phyloP scores from a whole-genome alignment of 2,797 vertebrate species.

The Coilia nasus region DNA sequence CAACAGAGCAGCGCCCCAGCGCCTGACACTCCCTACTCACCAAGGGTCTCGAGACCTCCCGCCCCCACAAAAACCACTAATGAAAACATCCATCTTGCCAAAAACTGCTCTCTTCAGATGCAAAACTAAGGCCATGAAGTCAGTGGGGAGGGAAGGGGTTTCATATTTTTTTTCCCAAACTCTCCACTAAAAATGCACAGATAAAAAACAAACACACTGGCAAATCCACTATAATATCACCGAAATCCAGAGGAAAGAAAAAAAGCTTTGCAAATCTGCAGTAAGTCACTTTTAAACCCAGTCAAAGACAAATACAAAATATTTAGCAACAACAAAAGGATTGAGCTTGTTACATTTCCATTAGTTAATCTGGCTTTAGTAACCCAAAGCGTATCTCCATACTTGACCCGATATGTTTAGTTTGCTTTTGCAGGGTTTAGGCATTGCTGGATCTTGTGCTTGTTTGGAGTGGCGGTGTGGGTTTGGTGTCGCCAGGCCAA shows the following conservation, averaged over 20 bases:
- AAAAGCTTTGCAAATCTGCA: neutral
- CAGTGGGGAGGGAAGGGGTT: neutral
- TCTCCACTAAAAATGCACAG: neutral
- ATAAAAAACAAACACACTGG: neutral
- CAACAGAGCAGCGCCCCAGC: neutral
- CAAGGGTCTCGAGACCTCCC: neutral
- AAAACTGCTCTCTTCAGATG: neutral
- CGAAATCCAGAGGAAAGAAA: slow-evolving; percentile 12
- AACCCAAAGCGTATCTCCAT: slow-evolving; percentile 46
- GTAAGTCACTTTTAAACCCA: slow-evolving; percentile 10
- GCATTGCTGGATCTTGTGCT: neutral
- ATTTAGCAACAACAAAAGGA: slow-evolving; percentile 4
- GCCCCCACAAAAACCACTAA: too few species aligned
- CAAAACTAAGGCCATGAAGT: neutral
- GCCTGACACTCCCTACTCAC: neutral
- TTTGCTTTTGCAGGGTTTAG: neutral
- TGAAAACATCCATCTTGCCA: neutral
- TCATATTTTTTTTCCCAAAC: neutral
- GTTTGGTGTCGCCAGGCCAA: neutral
- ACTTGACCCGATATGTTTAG: slow-evolving; percentile 42
- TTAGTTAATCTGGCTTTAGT: slow-evolving; percentile 40
- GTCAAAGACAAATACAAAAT: neutral
- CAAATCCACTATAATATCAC: neutral
- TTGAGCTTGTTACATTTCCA: slow-evolving; percentile 28
- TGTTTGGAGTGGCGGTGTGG: too few species aligned